Evolutionary conservation across 2,888 invertebrate genomes (phyloP).

Genomic region (Dolomedes plantarius): DNA sequence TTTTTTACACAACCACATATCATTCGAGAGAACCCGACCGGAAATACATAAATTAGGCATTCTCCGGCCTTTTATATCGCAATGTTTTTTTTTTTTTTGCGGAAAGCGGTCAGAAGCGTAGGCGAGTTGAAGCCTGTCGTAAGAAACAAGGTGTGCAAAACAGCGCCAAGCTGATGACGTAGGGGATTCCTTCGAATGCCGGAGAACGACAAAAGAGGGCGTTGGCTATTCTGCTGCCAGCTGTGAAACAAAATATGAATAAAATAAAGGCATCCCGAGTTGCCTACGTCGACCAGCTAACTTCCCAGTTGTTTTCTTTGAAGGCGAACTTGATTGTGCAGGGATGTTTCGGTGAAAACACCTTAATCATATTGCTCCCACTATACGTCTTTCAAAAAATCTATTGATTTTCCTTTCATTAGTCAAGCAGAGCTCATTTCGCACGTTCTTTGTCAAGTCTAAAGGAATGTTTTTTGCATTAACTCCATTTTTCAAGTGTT

Average conservation of each 20-base stretch:
- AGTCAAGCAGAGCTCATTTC: no score
- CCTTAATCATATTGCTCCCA: no score
- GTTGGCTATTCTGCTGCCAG: background rate
- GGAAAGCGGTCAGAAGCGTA: conserved; percentile 43
- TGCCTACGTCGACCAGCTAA: no score
- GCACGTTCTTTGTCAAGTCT: no score
- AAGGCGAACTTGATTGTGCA: no score
- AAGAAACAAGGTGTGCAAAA: conserved; percentile 50
- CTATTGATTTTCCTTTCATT: no score
- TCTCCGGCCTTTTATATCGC: background rate
- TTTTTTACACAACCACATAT: background rate
- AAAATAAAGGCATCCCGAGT: background rate
- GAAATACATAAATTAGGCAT: conserved; percentile 53
- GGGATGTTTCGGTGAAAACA: no score
- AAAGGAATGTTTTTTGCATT: no score
- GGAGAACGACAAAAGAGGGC: conserved; percentile 2
- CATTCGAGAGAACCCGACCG: conserved; percentile 4
- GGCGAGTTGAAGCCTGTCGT: conserved; percentile 24
- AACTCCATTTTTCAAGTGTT: no score
- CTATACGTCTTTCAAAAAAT: no score
- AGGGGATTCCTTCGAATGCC: conserved; percentile 4
- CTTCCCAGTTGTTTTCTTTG: no score
- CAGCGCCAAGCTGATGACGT: background rate
- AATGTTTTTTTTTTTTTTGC: background rate
- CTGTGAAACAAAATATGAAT: background rate